Percentiles rank a stretch among this genome's conserved stretches.
phyloP scores from a whole-genome alignment of 2,888 invertebrate species.

The Pachycephus smyrnensis region DNA sequence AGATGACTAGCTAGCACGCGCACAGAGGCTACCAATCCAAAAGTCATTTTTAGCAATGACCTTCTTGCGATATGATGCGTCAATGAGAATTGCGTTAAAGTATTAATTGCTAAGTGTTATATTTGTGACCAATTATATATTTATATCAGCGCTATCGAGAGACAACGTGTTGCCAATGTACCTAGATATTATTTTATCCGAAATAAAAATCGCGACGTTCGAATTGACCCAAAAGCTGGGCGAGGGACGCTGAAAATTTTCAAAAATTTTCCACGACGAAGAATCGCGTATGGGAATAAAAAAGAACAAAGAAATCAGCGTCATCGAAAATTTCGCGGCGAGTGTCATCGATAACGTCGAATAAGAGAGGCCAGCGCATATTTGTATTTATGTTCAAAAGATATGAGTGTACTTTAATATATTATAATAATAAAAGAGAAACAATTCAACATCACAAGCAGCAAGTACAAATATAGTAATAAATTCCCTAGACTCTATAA shows the following conservation, averaged over 20 bases:
- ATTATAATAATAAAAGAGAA: conserved; percentile 24
- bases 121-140: background rate
- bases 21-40: background rate
- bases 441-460: background rate
- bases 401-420: conserved; percentile 26
- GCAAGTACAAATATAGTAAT: background rate
- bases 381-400: conserved; percentile 22
- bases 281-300: no score
- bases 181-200: background rate
- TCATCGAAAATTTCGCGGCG: background rate
- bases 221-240: background rate
- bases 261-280: background rate
- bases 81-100: background rate
- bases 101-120: background rate
- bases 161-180: background rate
- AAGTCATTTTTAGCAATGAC: background rate
- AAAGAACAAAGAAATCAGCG: background rate
- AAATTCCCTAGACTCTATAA: background rate
- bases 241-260: background rate
- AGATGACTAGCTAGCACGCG: background rate
- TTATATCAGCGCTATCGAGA: background rate
- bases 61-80: background rate
- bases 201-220: background rate
- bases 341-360: background rate
- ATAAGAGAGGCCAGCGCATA: background rate